Percentiles rank a stretch among this genome's conserved stretches.
These are phyloP conservation scores for Papilio machaon DNA, from an alignment of 1,140 invertebrate species.

Conservation along the genomic window DNA sequence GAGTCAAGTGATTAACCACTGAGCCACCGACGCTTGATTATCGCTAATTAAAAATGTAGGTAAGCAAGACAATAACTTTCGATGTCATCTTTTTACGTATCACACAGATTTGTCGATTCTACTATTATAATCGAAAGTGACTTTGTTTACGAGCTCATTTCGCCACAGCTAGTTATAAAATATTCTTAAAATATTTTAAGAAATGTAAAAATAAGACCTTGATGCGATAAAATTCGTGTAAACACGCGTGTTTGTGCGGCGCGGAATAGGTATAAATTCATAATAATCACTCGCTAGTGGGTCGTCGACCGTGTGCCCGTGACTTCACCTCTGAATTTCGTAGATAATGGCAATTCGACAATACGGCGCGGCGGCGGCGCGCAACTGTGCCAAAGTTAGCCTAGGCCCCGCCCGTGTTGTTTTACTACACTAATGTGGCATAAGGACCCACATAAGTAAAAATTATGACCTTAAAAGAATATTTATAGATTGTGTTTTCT, in stretches of 20 bases:
- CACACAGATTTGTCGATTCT: background rate
- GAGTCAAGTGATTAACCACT: too few relatives aligned
- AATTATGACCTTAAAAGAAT: too few relatives aligned
- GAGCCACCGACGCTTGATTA: too few relatives aligned
- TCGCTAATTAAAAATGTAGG: too few relatives aligned
- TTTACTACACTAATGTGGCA: background rate
- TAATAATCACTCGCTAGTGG: constrained; percentile 53
- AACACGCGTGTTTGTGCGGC: constrained; percentile 55
- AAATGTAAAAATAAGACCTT: constrained; percentile 46
- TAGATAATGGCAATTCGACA: constrained; percentile 56
- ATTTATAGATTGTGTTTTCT: too few relatives aligned
- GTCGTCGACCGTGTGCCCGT: constrained; percentile 58
- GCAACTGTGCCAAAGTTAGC: constrained; percentile 47
- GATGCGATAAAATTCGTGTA: constrained; percentile 53
- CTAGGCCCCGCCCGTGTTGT: constrained; percentile 46
- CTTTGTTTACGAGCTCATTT: background rate
- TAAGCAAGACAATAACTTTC: too few relatives aligned
- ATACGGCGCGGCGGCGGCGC: constrained; percentile 35
- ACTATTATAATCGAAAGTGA: too few relatives aligned
- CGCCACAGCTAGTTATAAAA: constrained; percentile 11
- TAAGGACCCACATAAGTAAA: background rate
- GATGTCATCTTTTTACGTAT: background rate
- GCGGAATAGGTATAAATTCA: constrained; percentile 60
- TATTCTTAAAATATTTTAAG: constrained; percentile 10
- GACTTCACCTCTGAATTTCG: constrained; percentile 53